Evolutionary conservation across 2,113 vertebrate species (phyloP).

Genomic region (Myiozetetes cayanensis): DNA sequence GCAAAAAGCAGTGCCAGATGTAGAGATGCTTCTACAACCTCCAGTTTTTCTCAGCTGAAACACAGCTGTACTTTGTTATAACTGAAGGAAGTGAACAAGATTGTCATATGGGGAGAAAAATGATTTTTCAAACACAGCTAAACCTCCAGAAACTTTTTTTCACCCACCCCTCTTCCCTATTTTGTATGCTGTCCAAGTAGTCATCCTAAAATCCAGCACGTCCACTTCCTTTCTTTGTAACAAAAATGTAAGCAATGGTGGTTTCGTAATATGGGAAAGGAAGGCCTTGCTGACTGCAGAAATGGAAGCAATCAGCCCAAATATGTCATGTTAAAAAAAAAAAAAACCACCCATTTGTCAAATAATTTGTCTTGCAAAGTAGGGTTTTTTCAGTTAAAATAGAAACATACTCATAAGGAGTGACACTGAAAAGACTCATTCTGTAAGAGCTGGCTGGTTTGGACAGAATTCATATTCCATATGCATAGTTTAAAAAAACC

Average conservation of each 20-base stretch:
- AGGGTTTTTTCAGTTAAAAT: background rate
- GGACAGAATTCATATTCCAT: background rate
- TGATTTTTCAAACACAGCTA: background rate
- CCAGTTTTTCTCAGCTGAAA: background rate
- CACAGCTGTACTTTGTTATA: background rate
- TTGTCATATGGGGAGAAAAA: background rate
- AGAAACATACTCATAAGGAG: background rate
- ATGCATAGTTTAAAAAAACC: background rate
- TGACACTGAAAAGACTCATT: background rate
- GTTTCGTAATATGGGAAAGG: background rate
- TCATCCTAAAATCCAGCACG: background rate
- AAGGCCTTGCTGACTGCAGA: background rate
- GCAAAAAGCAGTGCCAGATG: background rate
- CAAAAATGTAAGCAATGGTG: background rate
- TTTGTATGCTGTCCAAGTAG: background rate
- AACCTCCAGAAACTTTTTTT: background rate
- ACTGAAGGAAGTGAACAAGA: background rate
- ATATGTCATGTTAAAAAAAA: background rate
- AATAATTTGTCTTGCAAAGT: background rate
- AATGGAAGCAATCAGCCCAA: background rate
- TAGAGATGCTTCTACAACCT: background rate
- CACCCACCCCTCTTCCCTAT: background rate
- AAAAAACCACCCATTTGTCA: background rate
- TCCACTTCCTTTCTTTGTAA: background rate
- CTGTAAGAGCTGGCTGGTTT: background rate